phyloP scores from a whole-genome alignment of 2,888 invertebrate species.

The Ceratothoa steindachneri region DNA sequence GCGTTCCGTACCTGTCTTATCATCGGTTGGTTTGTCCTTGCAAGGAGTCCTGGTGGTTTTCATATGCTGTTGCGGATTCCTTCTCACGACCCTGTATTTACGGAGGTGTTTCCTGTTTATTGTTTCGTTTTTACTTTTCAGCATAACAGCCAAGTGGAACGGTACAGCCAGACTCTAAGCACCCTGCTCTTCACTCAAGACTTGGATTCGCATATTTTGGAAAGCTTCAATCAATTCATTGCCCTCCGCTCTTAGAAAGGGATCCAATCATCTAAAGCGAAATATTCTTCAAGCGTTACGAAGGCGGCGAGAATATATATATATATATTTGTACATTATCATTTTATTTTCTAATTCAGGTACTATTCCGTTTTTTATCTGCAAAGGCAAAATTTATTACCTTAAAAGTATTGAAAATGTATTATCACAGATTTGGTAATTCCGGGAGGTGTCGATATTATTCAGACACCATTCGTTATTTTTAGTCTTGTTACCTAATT shows the following conservation, averaged over 20 bases:
- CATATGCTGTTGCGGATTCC: neutral
- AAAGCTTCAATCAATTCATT: slow-evolving; percentile 95
- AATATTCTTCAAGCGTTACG: too few relatives aligned
- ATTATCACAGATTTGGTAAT: too few relatives aligned
- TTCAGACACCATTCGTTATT: too few relatives aligned
- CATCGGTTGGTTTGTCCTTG: too few relatives aligned
- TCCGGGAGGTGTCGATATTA: too few relatives aligned
- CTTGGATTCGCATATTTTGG: slow-evolving; percentile 89
- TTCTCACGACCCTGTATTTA: neutral
- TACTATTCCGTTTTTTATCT: neutral
- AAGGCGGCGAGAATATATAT: neutral
- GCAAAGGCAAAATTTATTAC: too few relatives aligned
- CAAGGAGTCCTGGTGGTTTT: too few relatives aligned
- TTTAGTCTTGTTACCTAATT: too few relatives aligned
- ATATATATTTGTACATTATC: neutral
- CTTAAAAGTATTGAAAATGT: too few relatives aligned
- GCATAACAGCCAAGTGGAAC: slow-evolving; percentile 97
- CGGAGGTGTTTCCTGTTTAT: neutral
- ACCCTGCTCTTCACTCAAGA: slow-evolving; percentile 93
- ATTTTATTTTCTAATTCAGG: neutral
- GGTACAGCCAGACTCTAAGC: slow-evolving; percentile 91
- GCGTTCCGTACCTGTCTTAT: too few relatives aligned
- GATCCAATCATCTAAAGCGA: neutral
- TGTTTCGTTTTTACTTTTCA: slow-evolving; percentile 57
- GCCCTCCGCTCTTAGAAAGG: slow-evolving; percentile 69